phyloP scores from a whole-genome alignment of 23 tunicate genomes.

The Halocynthia roretzi region DNA sequence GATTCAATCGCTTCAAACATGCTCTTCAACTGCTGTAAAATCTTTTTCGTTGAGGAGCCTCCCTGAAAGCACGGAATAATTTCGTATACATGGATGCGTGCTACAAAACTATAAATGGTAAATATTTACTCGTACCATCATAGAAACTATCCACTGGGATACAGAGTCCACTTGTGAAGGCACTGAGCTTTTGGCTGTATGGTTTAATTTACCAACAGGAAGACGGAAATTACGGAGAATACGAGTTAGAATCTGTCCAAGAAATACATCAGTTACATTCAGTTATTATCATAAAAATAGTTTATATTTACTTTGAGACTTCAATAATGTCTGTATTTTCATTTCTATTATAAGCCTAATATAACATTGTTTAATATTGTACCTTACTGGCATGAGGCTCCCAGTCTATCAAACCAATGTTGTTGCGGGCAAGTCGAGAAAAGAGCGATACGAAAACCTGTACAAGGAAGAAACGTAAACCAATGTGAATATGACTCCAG shows the following conservation, averaged over 20 bases:
- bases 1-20: slow-evolving; percentile 68
- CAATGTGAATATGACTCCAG: too few species aligned
- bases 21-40: slow-evolving; percentile 38
- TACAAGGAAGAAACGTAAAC: neutral
- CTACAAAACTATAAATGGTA: neutral
- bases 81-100: neutral
- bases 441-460: slow-evolving; percentile 45
- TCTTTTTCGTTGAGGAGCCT: slow-evolving; percentile 28
- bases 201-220: slow-evolving; percentile 83
- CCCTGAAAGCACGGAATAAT: slow-evolving; percentile 25
- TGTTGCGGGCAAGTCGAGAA: slow-evolving; percentile 78
- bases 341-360: neutral
- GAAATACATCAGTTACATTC: neutral
- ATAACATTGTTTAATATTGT: neutral
- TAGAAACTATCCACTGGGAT: slow-evolving; percentile 56
- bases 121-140: slow-evolving; percentile 25
- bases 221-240: slow-evolving; percentile 48
- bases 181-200: slow-evolving; percentile 37
- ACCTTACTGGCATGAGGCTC: slow-evolving; percentile 24
- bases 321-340: neutral
- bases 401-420: slow-evolving; percentile 85
- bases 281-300: neutral
- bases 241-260: slow-evolving; percentile 31
- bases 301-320: neutral
- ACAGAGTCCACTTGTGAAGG: slow-evolving; percentile 45